Evolutionary conservation across 2,797 vertebrate genomes (phyloP), one percentile per base, ranked within the genome.

Genomic region (Sebastes goodei): DNA sequence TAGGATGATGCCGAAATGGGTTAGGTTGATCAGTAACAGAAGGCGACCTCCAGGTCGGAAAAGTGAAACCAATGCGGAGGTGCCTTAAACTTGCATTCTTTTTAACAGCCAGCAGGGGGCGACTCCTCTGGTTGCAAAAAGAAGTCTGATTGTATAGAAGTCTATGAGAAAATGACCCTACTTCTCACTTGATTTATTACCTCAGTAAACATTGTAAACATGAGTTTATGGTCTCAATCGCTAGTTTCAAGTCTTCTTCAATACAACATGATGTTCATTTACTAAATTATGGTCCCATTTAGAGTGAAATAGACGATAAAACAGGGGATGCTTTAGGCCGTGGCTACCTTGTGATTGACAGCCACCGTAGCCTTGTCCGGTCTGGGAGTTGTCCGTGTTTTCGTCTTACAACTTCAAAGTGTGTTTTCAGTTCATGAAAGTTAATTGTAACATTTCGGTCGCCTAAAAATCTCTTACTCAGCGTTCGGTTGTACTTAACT

Each of bases 261-360:
- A 52, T 52, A 20, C 46, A 52, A 0, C 17, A 52, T 52, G 46
- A 20, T 49, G 17, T 49, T 49, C 46, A 49, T 52, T 52, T n/a
- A 52, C 0, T 52, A 52, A 52, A 52, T 52, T 2, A 49, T 20
- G 42, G 17, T 49, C 1, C 42, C 42, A 49, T 20, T 49, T 52
- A 52, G 46, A n/a, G 17, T 52, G 3, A 52, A 52, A n/a, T 9
- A 52, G 46, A 52, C 17, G 0, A 20, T 52, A 52, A 20, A 52
- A 1, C 8, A 49, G 46, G 46, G 46, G 0, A 0, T 52, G 46
- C 46, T 52, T 52, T n/a, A 52, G 46, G 0, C 0, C 8, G 2
- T n/a, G 46, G 46, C 46, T 52, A 2, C 0, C 42, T 49, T 49
- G 42, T 8, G 42, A 52, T 52, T 52, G 17, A 52, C 46, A 52